phyloP scores from a whole-genome alignment of 1,140 invertebrate genomes.

The Leptinotarsa defecta region DNA sequence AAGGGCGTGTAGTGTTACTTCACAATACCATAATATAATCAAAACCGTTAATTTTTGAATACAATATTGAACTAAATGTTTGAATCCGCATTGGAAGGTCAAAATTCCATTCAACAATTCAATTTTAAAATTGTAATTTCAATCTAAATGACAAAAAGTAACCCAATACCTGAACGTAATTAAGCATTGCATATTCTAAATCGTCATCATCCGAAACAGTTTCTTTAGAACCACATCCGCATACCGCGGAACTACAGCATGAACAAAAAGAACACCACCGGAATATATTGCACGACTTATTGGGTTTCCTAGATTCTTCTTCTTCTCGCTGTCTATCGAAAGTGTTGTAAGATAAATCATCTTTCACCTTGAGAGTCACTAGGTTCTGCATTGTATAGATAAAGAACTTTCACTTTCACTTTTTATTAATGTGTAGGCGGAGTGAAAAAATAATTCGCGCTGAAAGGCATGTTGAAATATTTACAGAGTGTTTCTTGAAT shows the following conservation, averaged over 20 bases:
- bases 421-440: too few relatives aligned
- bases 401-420: too few relatives aligned
- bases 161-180: conserved; percentile 49
- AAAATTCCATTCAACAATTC: too few relatives aligned
- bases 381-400: background rate
- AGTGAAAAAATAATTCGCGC: too few relatives aligned
- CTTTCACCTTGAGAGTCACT: conserved; percentile 32
- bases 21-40: too few relatives aligned
- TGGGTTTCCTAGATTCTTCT: background rate
- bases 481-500: too few relatives aligned
- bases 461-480: too few relatives aligned
- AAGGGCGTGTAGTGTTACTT: too few relatives aligned
- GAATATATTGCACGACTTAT: background rate
- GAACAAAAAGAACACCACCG: conserved; percentile 28
- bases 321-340: conserved; percentile 35
- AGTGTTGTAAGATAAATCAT: conserved; percentile 47
- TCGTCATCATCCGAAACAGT: conserved; percentile 53
- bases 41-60: too few relatives aligned
- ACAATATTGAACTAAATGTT: too few relatives aligned
- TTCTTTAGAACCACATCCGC: conserved; percentile 42
- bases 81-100: too few relatives aligned
- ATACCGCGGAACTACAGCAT: conserved; percentile 35
- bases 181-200: conserved; percentile 57
- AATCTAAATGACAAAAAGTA: background rate
- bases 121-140: background rate